phyloP scores from a whole-genome alignment of 2,888 invertebrate genomes.

The Eucriotettix oculatus region DNA sequence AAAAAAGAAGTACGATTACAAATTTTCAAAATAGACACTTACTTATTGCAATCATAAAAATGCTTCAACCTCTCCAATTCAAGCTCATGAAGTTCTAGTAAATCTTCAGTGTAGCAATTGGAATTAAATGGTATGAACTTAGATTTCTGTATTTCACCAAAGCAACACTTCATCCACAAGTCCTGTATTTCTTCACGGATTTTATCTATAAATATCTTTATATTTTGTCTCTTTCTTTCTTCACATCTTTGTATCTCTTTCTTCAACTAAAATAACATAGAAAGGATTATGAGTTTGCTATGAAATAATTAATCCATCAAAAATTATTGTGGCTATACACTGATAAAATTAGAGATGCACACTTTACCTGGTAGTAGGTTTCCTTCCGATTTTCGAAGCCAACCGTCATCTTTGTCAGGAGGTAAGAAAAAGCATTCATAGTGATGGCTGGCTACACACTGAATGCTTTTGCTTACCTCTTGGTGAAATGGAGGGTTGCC shows the following conservation, averaged over 20 bases:
- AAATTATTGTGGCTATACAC: no score
- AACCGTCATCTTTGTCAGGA: no score
- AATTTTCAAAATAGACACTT: conserved; percentile 17
- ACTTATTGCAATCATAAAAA: conserved; percentile 48
- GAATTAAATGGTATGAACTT: conserved; percentile 46
- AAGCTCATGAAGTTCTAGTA: conserved; percentile 59
- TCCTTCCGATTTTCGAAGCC: no score
- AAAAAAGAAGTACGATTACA: no score
- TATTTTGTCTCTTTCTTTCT: conserved; percentile 55
- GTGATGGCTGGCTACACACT: no score
- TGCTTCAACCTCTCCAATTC: conserved; percentile 52
- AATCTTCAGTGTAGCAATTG: conserved; percentile 60
- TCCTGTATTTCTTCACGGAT: conserved; percentile 50
- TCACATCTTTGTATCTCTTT: conserved; percentile 61
- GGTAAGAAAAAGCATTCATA: no score
- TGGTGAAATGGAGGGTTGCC: no score
- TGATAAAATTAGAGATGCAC: no score
- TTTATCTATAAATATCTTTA: conserved; percentile 42
- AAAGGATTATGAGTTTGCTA: background rate
- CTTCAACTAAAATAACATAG: conserved; percentile 29
- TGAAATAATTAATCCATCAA: no score
- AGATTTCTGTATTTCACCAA: conserved; percentile 39
- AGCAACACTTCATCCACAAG: conserved; percentile 66
- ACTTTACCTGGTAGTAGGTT: no score
- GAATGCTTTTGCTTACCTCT: no score